Percentiles rank a stretch among this genome's conserved stretches.
These are phyloP conservation scores for Microtus ochrogaster DNA, from an alignment of 2,113 vertebrate species.

Conservation along the genomic window DNA sequence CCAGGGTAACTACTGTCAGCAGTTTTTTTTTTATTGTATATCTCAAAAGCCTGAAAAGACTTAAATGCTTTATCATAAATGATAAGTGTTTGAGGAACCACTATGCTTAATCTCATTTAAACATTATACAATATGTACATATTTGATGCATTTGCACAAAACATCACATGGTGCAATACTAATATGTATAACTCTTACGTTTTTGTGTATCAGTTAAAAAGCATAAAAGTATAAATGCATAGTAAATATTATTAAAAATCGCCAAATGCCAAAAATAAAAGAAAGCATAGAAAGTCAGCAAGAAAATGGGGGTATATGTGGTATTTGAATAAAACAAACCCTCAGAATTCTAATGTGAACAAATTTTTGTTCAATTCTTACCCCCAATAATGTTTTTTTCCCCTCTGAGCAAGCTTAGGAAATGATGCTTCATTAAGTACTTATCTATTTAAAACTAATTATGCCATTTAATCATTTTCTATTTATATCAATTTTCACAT, in stretches of 20 bases:
- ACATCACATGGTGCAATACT: not conserved
- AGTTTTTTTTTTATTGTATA: not conserved
- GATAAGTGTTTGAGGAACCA: not conserved
- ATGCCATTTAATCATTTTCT: slow-evolving; percentile 61
- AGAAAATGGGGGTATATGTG: not conserved
- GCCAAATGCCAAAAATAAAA: not conserved
- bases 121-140: not conserved
- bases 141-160: not conserved
- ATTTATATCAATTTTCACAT: slow-evolving; percentile 61
- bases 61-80: not conserved
- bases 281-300: not conserved
- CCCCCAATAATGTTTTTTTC: not conserved
- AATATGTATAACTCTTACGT: not conserved
- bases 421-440: slow-evolving; percentile 62
- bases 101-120: not conserved
- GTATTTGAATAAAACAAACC: not conserved
- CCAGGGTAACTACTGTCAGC: not conserved
- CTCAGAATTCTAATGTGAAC: not conserved
- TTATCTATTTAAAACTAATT: slow-evolving; percentile 61
- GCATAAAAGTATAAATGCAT: not conserved
- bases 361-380: slow-evolving; percentile 46
- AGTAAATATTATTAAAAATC: not conserved
- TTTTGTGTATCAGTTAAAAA: not conserved
- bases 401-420: slow-evolving; percentile 6
- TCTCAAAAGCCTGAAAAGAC: not conserved